Evolutionary conservation across 2,797 vertebrate species (phyloP).

Genomic region (Threskiornis aethiopicus): DNA sequence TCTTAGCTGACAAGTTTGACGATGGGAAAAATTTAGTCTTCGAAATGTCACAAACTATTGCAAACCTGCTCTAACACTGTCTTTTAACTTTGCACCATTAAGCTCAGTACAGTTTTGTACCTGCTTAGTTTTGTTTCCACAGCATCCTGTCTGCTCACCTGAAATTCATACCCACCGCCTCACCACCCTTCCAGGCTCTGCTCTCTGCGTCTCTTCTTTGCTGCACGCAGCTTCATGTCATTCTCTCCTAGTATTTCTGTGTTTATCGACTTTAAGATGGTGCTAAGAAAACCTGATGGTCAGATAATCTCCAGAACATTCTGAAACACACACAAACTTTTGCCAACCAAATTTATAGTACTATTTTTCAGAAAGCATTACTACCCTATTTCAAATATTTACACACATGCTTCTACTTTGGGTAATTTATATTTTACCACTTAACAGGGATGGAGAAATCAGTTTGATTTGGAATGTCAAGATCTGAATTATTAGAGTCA

Average conservation of each 20-base stretch:
- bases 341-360: not conserved
- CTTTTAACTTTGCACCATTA: not conserved
- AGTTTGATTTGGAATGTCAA: not conserved
- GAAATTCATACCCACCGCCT: not conserved
- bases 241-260: not conserved
- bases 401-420: not conserved
- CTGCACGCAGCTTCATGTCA: not conserved
- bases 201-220: not conserved
- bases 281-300: not conserved
- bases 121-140: not conserved
- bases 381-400: slow-evolving; percentile 17
- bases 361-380: not conserved
- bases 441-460: not conserved
- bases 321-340: not conserved
- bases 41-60: not conserved
- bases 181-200: not conserved
- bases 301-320: not conserved
- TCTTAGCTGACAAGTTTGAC: not conserved
- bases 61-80: not conserved
- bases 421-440: not conserved
- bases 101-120: not conserved
- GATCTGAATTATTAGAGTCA: not conserved
- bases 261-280: not conserved
- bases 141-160: not conserved
- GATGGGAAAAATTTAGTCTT: not conserved